Evolutionary conservation across 1,140 invertebrate genomes (phyloP).

Genomic region (Ceratina australensis): DNA sequence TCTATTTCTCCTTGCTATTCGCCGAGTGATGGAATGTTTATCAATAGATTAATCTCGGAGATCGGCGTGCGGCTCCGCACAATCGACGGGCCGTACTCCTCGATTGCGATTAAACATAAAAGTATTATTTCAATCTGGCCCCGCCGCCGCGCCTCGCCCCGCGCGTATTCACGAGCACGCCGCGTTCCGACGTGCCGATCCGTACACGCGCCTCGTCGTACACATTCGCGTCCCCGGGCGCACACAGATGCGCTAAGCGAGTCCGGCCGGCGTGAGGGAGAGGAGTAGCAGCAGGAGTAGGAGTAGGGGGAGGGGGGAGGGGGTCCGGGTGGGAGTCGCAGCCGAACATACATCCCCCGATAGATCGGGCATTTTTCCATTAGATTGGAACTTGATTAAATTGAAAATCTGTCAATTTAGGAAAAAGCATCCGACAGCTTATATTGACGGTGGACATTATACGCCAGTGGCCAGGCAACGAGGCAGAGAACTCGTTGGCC

Average conservation of each 20-base stretch:
- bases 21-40: slow-evolving; percentile 70
- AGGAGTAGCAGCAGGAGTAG: no score
- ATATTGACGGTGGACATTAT: slow-evolving; percentile 78
- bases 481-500: slow-evolving; percentile 67
- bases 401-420: slow-evolving; percentile 80
- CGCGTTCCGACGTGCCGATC: no score
- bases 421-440: slow-evolving; percentile 78
- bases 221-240: no score
- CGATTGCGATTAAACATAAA: slow-evolving; percentile 72
- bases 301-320: no score
- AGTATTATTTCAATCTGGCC: slow-evolving; percentile 72
- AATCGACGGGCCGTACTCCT: slow-evolving; percentile 60
- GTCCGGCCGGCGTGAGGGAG: no score
- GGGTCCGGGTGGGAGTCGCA: neutral
- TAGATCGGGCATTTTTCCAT: slow-evolving; percentile 79
- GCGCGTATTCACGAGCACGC: no score
- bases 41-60: slow-evolving; percentile 73
- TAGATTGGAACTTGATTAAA: slow-evolving; percentile 79
- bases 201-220: no score
- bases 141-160: no score
- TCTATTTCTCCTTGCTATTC: slow-evolving; percentile 63
- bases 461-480: slow-evolving; percentile 64
- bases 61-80: slow-evolving; percentile 64
- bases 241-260: no score
- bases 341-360: slow-evolving; percentile 67